A percentile compares a stretch with the other conserved stretches of the same genome.
Evolutionary conservation across 2,888 invertebrate genomes (phyloP).

Genomic region (Schrankia costaestrigalis): DNA sequence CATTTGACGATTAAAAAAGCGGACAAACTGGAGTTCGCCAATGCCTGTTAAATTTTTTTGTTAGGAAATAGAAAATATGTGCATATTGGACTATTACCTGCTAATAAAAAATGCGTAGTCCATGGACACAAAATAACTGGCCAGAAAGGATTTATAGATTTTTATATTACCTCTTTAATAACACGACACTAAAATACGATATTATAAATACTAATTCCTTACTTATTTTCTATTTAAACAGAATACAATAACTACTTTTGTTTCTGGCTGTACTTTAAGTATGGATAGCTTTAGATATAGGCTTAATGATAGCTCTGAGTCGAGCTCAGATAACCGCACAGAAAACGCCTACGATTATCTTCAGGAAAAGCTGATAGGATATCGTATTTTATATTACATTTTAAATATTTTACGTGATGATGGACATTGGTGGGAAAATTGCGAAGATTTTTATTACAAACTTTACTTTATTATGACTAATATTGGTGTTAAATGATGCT

Average conservation of each 20-base stretch:
- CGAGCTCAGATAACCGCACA: slow-evolving; percentile 39
- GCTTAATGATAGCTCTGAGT: slow-evolving; percentile 30
- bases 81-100: too few species aligned
- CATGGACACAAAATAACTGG: too few species aligned
- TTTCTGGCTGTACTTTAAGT: slow-evolving; percentile 7
- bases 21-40: too few species aligned
- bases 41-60: too few species aligned
- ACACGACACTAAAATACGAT: too few species aligned
- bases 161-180: too few species aligned
- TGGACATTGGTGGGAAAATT: background rate
- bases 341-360: slow-evolving; percentile 33
- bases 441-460: slow-evolving; percentile 31
- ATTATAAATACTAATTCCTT: too few species aligned
- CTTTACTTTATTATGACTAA: background rate
- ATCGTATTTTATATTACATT: slow-evolving; percentile 22
- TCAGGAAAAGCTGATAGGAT: slow-evolving; percentile 25
- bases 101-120: too few species aligned
- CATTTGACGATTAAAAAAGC: too few species aligned
- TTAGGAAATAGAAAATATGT: too few species aligned
- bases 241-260: background rate
- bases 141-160: too few species aligned
- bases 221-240: background rate
- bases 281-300: slow-evolving; percentile 28
- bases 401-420: slow-evolving; percentile 41
- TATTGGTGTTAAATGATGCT: too few species aligned